phyloP scores from a whole-genome alignment of 2,888 invertebrate genomes.

The Thecocarcelia acutangulata region DNA sequence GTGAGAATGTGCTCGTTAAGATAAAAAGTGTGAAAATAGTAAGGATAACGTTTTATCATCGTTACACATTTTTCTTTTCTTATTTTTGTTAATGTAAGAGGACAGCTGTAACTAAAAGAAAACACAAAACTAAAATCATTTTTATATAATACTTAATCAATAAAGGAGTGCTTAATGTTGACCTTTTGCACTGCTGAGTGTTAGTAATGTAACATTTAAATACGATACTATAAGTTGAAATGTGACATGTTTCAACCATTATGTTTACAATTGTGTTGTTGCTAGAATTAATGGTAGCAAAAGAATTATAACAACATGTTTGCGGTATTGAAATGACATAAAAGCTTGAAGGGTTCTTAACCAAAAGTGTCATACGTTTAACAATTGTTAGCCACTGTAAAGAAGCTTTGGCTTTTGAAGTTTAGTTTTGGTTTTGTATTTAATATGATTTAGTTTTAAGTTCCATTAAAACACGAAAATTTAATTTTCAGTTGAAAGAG shows the following conservation, averaged over 20 bases:
- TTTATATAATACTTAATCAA: conserved; percentile 16
- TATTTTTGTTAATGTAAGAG: conserved; percentile 13
- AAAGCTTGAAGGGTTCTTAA: too few species aligned
- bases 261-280: neutral
- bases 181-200: too few species aligned
- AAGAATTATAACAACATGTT: neutral
- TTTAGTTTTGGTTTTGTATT: too few species aligned
- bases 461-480: too few species aligned
- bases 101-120: conserved; percentile 6
- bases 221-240: neutral
- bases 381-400: too few species aligned
- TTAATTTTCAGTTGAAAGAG: too few species aligned
- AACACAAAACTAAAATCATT: neutral
- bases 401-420: too few species aligned
- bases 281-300: neutral
- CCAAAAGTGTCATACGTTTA: too few species aligned
- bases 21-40: conserved; percentile 22
- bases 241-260: conserved; percentile 9
- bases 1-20: conserved; percentile 55
- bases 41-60: conserved; percentile 52
- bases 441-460: too few species aligned
- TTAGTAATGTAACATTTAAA: conserved; percentile 10
- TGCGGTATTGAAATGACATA: neutral
- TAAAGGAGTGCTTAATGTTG: neutral
- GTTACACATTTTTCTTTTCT: neutral